Evolutionary conservation across 1,140 invertebrate species (phyloP).

Genomic region (Leguminivora glycinivorella): DNA sequence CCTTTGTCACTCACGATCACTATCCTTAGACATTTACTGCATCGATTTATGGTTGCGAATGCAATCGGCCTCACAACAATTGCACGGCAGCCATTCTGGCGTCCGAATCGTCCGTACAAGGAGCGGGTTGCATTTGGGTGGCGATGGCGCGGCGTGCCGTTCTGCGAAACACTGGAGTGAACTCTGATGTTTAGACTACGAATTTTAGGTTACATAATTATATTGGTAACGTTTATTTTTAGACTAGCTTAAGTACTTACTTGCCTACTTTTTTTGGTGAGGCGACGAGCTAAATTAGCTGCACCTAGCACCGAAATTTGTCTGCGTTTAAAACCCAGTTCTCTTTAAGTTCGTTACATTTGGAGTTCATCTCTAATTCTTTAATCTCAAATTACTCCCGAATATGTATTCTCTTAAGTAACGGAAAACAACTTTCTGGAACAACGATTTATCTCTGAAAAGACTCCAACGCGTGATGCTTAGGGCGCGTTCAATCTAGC

Average conservation of each 20-base stretch:
- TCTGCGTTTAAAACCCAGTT: too few species aligned
- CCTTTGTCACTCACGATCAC: neutral
- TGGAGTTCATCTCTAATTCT: too few species aligned
- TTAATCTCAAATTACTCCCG: too few species aligned
- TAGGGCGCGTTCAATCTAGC: neutral
- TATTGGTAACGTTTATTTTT: neutral
- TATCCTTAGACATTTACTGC: neutral
- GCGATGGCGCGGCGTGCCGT: neutral
- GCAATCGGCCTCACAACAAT: neutral
- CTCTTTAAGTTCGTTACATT: too few species aligned
- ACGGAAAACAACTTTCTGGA: too few species aligned
- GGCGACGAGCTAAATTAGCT: too few species aligned
- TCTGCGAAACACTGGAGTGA: constrained; percentile 19
- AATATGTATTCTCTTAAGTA: too few species aligned
- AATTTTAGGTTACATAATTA: constrained; percentile 10
- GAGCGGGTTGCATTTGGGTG: constrained; percentile 17
- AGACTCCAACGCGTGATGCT: too few species aligned
- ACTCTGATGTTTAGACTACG: constrained; percentile 21
- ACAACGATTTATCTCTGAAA: too few species aligned
- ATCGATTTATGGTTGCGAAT: neutral
- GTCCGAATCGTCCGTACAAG: neutral
- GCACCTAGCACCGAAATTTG: too few species aligned
- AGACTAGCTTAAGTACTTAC: neutral
- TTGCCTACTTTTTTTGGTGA: too few species aligned
- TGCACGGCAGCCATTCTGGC: neutral